These are phyloP conservation scores for Perognathus longimembris DNA, from an alignment of 2,113 vertebrate species.

Conservation along the genomic window DNA sequence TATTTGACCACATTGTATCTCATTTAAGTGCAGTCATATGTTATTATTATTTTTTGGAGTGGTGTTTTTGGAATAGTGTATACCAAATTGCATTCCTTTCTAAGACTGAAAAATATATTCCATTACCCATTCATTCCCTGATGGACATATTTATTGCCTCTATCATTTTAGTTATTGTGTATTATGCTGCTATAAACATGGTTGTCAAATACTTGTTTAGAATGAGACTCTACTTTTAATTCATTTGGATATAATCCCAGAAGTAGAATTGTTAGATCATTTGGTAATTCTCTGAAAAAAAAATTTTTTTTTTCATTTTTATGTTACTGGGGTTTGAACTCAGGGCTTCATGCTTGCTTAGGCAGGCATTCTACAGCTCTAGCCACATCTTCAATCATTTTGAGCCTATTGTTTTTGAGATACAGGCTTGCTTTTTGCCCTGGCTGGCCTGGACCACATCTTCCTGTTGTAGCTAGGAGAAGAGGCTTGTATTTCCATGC, in stretches of 20 bases:
- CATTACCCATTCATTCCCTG: neutral
- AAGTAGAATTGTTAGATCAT: neutral
- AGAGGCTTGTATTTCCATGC: too few species aligned
- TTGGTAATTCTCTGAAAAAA: neutral
- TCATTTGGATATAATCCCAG: neutral
- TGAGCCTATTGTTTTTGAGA: too few species aligned
- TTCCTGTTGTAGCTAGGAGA: too few species aligned
- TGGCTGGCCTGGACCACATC: too few species aligned
- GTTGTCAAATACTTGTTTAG: neutral
- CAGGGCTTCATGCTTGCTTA: too few species aligned
- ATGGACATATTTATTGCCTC: neutral
- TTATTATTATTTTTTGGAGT: too few species aligned
- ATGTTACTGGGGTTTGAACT: too few species aligned
- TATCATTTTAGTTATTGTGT: neutral
- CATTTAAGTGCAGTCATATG: accelerated
- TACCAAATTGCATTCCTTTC: neutral
- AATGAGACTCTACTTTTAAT: neutral
- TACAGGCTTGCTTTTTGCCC: too few species aligned
- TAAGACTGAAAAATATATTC: too few species aligned
- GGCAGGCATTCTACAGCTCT: too few species aligned
- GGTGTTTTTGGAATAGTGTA: neutral
- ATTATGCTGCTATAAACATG: neutral
- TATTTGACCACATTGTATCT: neutral
- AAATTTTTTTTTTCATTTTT: too few species aligned
- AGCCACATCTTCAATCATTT: too few species aligned